Percentiles rank a stretch among this genome's conserved stretches.
These are phyloP conservation scores for Smutsia gigantea DNA, from an alignment of 2,797 vertebrate genomes.

Conservation along the genomic window DNA sequence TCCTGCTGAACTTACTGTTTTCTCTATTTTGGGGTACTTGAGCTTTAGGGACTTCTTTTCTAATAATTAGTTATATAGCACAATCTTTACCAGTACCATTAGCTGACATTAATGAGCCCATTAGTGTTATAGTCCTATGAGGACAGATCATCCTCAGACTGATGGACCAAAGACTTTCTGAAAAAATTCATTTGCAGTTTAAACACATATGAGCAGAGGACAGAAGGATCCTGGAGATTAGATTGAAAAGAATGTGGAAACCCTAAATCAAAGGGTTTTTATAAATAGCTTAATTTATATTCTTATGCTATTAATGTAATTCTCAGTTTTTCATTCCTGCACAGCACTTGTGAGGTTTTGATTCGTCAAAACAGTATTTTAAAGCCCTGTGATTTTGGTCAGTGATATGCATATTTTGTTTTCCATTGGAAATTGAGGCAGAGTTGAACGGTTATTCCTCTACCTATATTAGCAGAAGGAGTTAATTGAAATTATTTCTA, in stretches of 20 bases:
- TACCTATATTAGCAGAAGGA: slow-evolving; percentile 78
- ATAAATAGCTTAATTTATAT: not conserved
- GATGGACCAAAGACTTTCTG: not conserved
- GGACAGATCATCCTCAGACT: not conserved
- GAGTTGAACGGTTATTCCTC: not conserved
- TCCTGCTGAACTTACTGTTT: not conserved
- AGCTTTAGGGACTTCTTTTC: not conserved
- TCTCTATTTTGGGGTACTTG: slow-evolving; percentile 15
- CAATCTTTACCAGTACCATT: not conserved
- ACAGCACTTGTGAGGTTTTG: slow-evolving; percentile 27
- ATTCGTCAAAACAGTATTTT: not conserved
- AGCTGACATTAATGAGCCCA: not conserved
- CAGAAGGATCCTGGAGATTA: not conserved
- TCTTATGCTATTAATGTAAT: not conserved
- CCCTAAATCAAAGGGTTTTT: not conserved
- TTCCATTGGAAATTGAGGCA: not conserved
- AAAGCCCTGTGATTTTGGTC: slow-evolving; percentile 5
- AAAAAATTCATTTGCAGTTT: not conserved
- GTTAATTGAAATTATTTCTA: slow-evolving; percentile 88
- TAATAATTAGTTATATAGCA: not conserved
- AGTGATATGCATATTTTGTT: not conserved
- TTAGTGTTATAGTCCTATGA: not conserved
- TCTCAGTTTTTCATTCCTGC: not conserved
- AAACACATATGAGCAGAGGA: not conserved
- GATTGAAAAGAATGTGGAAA: not conserved